Conservation (phyloP, 2,888 invertebrate species). For the Omphaloscelis lunosa region DNA sequence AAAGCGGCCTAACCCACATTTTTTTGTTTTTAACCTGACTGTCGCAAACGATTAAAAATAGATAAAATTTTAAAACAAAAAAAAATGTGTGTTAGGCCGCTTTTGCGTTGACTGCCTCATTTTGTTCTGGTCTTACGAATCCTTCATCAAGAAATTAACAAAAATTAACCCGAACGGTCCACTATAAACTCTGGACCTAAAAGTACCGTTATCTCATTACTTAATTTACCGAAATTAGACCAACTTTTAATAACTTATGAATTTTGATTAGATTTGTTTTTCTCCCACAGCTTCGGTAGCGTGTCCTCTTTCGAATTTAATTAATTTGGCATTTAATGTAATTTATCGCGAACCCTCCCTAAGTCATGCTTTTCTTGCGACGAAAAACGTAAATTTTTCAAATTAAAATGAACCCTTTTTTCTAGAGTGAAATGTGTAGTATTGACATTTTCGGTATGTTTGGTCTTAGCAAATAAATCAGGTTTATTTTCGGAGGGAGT, state of each 20-base stretch:
- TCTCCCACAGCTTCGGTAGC: constrained; percentile 72
- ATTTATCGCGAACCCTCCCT: constrained; percentile 78
- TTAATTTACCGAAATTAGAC: constrained; percentile 63
- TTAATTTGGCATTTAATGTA: constrained; percentile 85
- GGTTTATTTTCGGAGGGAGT: constrained; percentile 49
- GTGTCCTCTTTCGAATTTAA: constrained; percentile 79
- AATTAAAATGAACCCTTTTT: constrained; percentile 62
- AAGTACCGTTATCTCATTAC: constrained; percentile 61
- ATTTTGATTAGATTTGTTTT: constrained; percentile 77
- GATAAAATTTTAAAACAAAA: too few relatives aligned
- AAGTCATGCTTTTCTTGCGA: constrained; percentile 54
- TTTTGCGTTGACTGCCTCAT: too few relatives aligned
- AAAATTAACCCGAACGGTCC: constrained; percentile 21
- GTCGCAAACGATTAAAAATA: too few relatives aligned
- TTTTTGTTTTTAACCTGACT: too few relatives aligned
- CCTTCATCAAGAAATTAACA: not conserved
- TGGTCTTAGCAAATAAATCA: constrained; percentile 58
- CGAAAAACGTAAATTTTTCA: constrained; percentile 44
- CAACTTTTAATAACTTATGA: constrained; percentile 73
- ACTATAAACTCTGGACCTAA: constrained; percentile 30
- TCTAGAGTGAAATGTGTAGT: constrained; percentile 50
- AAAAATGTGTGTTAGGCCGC: too few relatives aligned
- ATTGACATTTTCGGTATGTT: constrained; percentile 62
- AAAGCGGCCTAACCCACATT: too few relatives aligned
- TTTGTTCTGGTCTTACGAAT: not conserved